These are phyloP conservation scores for Melospiza georgiana DNA, from an alignment of 2,113 vertebrate genomes.

Conservation along the genomic window DNA sequence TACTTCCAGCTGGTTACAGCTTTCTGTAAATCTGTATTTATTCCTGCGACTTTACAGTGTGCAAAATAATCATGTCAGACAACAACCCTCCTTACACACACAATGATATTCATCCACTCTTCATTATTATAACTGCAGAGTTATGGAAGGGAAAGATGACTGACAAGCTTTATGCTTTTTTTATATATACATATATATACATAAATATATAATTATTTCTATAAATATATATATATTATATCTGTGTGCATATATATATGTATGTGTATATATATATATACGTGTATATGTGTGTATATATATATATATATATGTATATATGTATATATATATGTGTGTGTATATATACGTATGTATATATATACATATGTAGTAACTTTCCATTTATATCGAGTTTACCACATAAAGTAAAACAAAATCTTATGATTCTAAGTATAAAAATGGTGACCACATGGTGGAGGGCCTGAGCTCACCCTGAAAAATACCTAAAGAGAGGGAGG, in stretches of 20 bases:
- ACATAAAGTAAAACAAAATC: background rate
- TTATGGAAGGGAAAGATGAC: background rate
- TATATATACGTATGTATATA: background rate
- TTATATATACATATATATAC: no score
- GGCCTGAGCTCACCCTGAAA: background rate
- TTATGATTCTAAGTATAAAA: background rate
- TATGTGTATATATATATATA: no score
- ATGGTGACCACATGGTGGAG: background rate
- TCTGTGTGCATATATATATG: no score
- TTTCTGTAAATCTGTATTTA: background rate
- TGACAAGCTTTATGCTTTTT: background rate
- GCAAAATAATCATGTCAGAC: background rate
- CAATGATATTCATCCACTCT: background rate
- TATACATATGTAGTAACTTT: background rate
- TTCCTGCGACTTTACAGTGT: background rate
- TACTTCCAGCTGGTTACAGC: background rate
- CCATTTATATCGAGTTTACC: background rate
- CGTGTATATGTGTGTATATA: no score
- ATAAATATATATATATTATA: no score
- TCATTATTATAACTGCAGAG: background rate
- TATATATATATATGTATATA: no score
- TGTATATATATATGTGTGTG: no score
- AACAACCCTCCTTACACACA: background rate
- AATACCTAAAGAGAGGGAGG: background rate
- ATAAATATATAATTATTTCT: no score